Evolutionary conservation across 1,140 invertebrate genomes (phyloP), one percentile per base, ranked within the genome.

Genomic region (Ceratoteleas bidentatus): DNA sequence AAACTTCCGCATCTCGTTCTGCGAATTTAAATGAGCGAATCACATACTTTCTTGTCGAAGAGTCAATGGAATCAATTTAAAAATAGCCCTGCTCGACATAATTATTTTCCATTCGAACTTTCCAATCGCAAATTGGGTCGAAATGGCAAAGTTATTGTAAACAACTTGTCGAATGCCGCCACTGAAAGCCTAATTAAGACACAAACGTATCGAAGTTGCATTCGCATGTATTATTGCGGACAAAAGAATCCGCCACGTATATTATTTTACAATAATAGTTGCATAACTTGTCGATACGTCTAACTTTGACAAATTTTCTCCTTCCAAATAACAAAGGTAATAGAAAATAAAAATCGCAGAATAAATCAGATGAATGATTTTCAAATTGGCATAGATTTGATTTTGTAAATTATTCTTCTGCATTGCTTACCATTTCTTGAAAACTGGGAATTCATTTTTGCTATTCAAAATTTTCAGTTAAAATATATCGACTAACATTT

Each of bases 201-300:
- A 65, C 70, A 70, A 61, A 65, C 34, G 45, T 60, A 65, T 78
- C 13, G 36, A 64, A 69, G 10, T 56, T 58, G 60, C 50, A 47
- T 34, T 65, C 11, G 45, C 61, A 40, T 52, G 34, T n/a, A 66
- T 79, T 72, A 66, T 60, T 24, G 6, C 2, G 38, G n/a, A 66
- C 66, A 72, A 79, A 72, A 47, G 75, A 78, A 78, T 70, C 16
- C 50, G 65, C 45, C 52, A 70, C 60, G 60, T 65, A 70, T 70
- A 70, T 78, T 65, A 78, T 52, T 78, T 70, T 60, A 78, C 58
- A 78, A 70, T 78, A 78, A 78, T 53, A 78, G 75, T 78, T 78
- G 47, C 33, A 58, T 77, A 69, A 77, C 64, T 58, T 77, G 58
- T 69, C 50, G 65, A 77, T 77, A 69, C 24, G 43, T 13, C 11